Evolutionary conservation across 2,797 vertebrate genomes (phyloP).

Genomic region (Menidia menidia): DNA sequence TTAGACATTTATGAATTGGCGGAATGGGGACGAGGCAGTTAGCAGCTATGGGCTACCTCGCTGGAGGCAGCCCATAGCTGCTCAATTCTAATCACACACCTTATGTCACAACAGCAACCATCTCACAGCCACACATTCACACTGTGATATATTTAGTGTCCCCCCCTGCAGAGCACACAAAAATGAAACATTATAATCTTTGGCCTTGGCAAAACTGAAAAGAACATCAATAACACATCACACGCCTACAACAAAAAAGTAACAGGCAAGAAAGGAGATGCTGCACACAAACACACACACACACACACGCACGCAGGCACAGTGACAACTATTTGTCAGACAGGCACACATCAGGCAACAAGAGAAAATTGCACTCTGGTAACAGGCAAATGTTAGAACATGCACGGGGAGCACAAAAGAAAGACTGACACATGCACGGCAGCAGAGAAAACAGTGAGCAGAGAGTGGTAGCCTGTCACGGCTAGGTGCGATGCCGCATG

Average conservation of each 20-base stretch:
- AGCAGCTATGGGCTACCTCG: constrained; percentile 28
- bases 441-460: constrained; percentile 44
- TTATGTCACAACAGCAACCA: constrained; percentile 4
- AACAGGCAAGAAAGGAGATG: constrained; percentile 20
- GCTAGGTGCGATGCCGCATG: constrained; percentile 62
- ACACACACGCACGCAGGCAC: constrained; percentile 8
- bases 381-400: constrained; percentile 47
- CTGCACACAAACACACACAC: background rate
- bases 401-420: constrained; percentile 22
- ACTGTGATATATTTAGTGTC: background rate
- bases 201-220: constrained; percentile 33
- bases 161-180: constrained; percentile 15
- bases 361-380: constrained; percentile 25
- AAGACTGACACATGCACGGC: constrained; percentile 59
- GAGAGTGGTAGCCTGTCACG: constrained; percentile 58
- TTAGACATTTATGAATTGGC: constrained; percentile 73
- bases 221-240: constrained; percentile 41
- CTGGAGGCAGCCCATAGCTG: constrained; percentile 46
- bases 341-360: constrained; percentile 34
- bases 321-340: constrained; percentile 30
- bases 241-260: constrained; percentile 20
- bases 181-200: constrained; percentile 40
- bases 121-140: constrained; percentile 19
- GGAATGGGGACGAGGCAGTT: constrained; percentile 67
- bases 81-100: constrained; percentile 47